phyloP scores from a whole-genome alignment of 2,113 vertebrate species.

The Carollia perspicillata region DNA sequence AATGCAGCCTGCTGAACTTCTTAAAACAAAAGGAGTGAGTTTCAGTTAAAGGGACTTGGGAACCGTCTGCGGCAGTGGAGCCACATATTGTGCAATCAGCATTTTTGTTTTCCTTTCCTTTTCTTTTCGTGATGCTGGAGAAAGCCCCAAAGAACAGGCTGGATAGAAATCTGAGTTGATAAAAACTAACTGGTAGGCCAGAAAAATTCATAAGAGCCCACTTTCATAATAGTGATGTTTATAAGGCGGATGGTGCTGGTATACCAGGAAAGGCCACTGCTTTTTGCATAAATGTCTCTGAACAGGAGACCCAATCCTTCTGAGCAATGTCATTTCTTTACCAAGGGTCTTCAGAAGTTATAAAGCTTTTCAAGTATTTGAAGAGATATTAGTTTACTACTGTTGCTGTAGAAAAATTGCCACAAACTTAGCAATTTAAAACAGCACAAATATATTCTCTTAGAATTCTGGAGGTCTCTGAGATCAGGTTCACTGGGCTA shows the following conservation, averaged over 20 bases:
- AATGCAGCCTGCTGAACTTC: slow-evolving; percentile 37
- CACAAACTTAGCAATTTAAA: neutral
- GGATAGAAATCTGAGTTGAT: neutral
- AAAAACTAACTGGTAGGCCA: neutral
- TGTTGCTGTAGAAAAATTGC: neutral
- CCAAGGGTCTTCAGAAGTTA: neutral
- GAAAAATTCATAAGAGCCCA: neutral
- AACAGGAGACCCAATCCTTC: neutral
- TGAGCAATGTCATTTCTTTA: neutral
- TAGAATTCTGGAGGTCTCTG: neutral
- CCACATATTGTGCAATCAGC: neutral
- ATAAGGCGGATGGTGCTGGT: neutral
- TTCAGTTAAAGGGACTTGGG: slow-evolving; percentile 16
- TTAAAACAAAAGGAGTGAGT: slow-evolving; percentile 64
- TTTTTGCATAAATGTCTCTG: neutral
- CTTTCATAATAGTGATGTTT: neutral
- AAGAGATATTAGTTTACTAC: neutral
- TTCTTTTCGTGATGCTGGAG: neutral
- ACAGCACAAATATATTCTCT: neutral
- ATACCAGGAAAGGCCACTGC: neutral
- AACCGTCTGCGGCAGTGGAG: neutral
- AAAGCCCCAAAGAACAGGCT: neutral
- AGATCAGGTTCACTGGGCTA: neutral
- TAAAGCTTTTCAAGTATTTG: neutral
- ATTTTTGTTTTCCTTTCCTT: slow-evolving; percentile 2